Percentiles rank a stretch among this genome's conserved stretches.
phyloP scores from a whole-genome alignment of 2,113 vertebrate genomes.

The Typhlomys cinereus region DNA sequence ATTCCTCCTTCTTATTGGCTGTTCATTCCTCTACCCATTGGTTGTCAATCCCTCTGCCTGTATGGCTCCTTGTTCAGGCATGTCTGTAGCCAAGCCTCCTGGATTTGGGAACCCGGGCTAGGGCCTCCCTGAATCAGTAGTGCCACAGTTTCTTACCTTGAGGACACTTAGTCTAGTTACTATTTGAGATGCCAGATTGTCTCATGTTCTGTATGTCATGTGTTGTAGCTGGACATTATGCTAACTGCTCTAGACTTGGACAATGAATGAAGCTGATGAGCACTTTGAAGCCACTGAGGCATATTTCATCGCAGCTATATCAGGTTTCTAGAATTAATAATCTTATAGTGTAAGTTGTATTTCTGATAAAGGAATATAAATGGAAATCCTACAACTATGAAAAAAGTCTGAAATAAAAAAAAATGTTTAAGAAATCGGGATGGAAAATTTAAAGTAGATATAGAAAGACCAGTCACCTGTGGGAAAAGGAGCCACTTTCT shows the following conservation, averaged over 20 bases:
- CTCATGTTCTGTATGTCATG: background rate
- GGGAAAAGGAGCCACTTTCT: no score
- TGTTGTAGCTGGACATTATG: background rate
- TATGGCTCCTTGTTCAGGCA: no score
- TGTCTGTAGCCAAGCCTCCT: no score
- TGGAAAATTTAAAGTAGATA: background rate
- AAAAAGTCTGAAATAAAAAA: background rate
- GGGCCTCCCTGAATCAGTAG: no score
- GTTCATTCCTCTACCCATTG: no score
- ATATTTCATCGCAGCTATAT: background rate
- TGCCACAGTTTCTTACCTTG: no score
- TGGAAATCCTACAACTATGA: background rate
- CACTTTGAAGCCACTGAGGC: background rate
- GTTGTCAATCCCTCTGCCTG: no score
- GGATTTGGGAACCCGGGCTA: no score
- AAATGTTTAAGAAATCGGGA: background rate
- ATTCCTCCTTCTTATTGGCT: no score
- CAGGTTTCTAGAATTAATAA: background rate
- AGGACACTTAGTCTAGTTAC: background rate
- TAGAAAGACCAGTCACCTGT: no score
- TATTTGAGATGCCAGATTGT: background rate
- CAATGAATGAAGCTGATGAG: background rate
- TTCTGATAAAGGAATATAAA: background rate
- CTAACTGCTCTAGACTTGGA: background rate
- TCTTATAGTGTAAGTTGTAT: no score